Percentiles rank a stretch among this genome's conserved stretches.
Conservation (phyloP, 2,113 vertebrate genomes). For the Lepus timidus region DNA sequence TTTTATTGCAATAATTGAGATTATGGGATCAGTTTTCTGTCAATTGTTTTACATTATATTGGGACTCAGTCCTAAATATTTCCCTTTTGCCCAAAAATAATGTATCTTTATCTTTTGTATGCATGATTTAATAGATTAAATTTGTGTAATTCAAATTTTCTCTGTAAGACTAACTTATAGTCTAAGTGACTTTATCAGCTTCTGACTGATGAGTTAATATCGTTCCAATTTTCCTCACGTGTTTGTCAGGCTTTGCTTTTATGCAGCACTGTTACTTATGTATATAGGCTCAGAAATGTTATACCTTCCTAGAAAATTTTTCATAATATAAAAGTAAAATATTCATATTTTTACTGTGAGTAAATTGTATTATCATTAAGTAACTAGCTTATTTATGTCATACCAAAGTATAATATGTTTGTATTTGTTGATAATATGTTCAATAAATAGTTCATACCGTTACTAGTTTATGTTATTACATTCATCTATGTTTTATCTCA, state of each 20-base stretch:
- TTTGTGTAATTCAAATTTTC: background rate
- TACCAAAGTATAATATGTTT: background rate
- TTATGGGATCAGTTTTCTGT: background rate
- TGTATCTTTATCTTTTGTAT: background rate
- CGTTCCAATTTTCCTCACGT: background rate
- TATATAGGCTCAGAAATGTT: background rate
- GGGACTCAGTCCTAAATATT: background rate
- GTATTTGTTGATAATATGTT: too few species aligned
- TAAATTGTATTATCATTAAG: background rate
- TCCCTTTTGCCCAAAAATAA: background rate
- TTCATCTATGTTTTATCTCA: background rate
- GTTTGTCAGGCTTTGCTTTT: background rate
- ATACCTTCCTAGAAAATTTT: background rate
- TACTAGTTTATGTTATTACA: background rate
- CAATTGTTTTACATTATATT: background rate
- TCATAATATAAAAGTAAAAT: background rate
- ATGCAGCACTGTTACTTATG: background rate
- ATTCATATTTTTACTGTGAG: background rate
- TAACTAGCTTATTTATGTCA: background rate
- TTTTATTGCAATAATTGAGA: background rate
- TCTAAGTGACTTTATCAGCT: background rate
- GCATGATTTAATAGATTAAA: background rate
- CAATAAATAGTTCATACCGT: background rate
- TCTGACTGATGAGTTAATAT: background rate
- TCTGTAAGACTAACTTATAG: background rate